phyloP scores from a whole-genome alignment of 2,113 vertebrate genomes.

The Tachysurus fulvidraco region DNA sequence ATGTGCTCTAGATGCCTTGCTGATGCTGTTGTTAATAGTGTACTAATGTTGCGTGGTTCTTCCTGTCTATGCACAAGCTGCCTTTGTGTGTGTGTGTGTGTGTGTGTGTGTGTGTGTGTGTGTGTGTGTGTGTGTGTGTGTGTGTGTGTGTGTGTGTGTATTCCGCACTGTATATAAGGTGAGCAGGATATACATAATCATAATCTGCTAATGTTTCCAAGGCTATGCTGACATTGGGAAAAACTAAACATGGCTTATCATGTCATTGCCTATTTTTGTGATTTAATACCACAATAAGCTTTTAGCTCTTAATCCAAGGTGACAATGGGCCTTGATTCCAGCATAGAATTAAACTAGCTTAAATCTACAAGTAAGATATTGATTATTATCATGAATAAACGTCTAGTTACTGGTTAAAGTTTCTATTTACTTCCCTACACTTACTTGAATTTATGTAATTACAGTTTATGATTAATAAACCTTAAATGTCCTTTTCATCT shows the following conservation, averaged over 20 bases:
- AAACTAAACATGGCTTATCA: conserved; percentile 26
- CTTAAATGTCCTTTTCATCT: neutral
- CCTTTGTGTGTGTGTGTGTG: neutral
- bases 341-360: neutral
- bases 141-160: neutral
- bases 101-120: neutral
- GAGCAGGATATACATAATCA: conserved; percentile 37
- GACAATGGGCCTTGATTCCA: conserved; percentile 52
- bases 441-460: neutral
- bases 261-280: conserved; percentile 45
- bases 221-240: conserved; percentile 18
- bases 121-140: neutral
- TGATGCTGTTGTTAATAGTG: neutral
- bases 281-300: conserved; percentile 56
- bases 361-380: neutral
- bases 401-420: neutral
- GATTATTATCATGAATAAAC: neutral
- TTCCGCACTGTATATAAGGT: conserved; percentile 1
- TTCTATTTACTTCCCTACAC: neutral
- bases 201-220: conserved; percentile 34
- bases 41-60: neutral
- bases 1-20: neutral
- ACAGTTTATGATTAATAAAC: neutral
- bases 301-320: conserved; percentile 65
- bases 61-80: neutral